phyloP scores from a whole-genome alignment of 1,140 invertebrate species.

The Telenomus remus region DNA sequence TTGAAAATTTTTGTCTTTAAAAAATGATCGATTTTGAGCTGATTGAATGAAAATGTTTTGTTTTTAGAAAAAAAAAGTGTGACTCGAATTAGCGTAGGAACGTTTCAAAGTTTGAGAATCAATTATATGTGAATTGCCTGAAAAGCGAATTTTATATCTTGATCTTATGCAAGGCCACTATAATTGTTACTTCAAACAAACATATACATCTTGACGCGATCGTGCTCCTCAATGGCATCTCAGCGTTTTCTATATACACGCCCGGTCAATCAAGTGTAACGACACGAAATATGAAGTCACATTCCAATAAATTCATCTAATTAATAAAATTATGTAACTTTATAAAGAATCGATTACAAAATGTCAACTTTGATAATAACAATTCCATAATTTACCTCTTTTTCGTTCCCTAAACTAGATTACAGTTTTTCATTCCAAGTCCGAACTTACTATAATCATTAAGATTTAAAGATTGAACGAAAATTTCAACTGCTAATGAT shows the following conservation, averaged over 20 bases:
- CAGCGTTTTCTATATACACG: constrained; percentile 7
- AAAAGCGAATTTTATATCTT: constrained; percentile 3
- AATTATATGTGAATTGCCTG: too few species aligned
- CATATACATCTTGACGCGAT: constrained; percentile 8
- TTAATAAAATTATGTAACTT: neutral
- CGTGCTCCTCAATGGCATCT: neutral
- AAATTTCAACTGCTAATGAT: neutral
- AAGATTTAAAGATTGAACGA: neutral
- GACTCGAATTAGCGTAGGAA: neutral
- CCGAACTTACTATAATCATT: too few species aligned
- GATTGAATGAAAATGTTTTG: too few species aligned
- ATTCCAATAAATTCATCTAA: constrained; percentile 10
- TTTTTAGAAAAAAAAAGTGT: too few species aligned
- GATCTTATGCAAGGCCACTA: constrained; percentile 20
- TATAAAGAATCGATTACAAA: constrained; percentile 1
- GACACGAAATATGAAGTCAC: constrained; percentile 20
- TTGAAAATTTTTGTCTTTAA: too few species aligned
- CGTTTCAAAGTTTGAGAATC: neutral
- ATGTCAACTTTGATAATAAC: too few species aligned
- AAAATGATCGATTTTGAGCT: too few species aligned
- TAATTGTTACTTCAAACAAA: constrained; percentile 18
- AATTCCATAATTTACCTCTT: too few species aligned
- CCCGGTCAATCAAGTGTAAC: constrained; percentile 27
- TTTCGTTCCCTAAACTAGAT: too few species aligned
- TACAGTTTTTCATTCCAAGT: too few species aligned